Evolutionary conservation across 2,888 invertebrate species (phyloP).

Genomic region (Hofmannophila pseudospretella): DNA sequence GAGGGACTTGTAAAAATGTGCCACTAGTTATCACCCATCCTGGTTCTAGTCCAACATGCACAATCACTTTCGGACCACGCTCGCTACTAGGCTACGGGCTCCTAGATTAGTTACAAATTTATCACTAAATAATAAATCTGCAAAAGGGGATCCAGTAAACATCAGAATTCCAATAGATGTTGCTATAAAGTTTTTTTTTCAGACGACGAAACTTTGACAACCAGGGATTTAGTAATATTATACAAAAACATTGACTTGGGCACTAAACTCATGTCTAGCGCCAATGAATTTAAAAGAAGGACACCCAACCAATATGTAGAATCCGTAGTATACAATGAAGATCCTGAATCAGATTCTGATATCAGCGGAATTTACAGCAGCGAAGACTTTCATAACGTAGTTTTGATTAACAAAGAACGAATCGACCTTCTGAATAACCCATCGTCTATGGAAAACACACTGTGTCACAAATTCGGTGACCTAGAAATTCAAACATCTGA

Average conservation of each 20-base stretch:
- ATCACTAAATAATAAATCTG: no score
- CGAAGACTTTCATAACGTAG: conserved; percentile 45
- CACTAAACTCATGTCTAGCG: conserved; percentile 38
- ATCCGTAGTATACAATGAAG: conserved; percentile 52
- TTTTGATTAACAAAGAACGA: conserved; percentile 48
- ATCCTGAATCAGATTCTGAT: conserved; percentile 52
- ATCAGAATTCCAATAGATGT: no score
- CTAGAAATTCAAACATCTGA: conserved; percentile 40
- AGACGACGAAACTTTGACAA: conserved; percentile 39
- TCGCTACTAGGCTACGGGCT: no score
- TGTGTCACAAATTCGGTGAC: conserved; percentile 54
- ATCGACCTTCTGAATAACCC: conserved; percentile 44
- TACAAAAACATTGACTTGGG: conserved; percentile 63
- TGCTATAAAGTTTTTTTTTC: conserved; percentile 20
- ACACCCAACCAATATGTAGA: conserved; percentile 58
- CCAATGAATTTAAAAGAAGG: conserved; percentile 27
- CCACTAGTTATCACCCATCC: no score
- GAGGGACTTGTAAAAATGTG: no score
- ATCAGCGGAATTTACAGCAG: conserved; percentile 44
- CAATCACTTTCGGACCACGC: no score
- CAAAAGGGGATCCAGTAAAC: no score
- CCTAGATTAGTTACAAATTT: no score
- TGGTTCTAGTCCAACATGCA: no score
- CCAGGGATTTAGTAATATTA: conserved; percentile 54
- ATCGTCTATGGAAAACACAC: conserved; percentile 39